These are phyloP conservation scores for Battus philenor DNA, from an alignment of 1,140 invertebrate species.

Conservation along the genomic window DNA sequence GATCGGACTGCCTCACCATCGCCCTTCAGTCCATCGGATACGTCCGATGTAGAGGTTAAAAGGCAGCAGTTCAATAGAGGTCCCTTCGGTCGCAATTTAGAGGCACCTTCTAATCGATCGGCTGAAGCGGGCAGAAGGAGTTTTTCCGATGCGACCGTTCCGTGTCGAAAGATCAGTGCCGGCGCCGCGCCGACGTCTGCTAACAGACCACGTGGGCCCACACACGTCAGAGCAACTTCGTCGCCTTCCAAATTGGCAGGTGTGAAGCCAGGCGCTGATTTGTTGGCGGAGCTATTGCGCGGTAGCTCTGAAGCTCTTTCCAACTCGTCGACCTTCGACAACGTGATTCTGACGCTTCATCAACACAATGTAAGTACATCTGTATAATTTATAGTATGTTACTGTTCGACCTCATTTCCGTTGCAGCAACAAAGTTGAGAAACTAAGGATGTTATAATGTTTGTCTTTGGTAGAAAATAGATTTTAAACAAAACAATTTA, in stretches of 20 bases:
- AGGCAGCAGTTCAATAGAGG: slow-evolving; percentile 42
- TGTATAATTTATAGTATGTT: slow-evolving; percentile 29
- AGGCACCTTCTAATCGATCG: slow-evolving; percentile 47
- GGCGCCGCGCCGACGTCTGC: slow-evolving; percentile 40
- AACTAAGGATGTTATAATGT: slow-evolving; percentile 39
- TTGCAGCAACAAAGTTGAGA: slow-evolving; percentile 37
- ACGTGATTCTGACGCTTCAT: slow-evolving; percentile 67
- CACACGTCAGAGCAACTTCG: slow-evolving; percentile 85
- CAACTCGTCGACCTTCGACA: slow-evolving; percentile 71
- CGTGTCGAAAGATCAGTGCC: slow-evolving; percentile 57
- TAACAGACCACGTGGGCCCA: slow-evolving; percentile 41
- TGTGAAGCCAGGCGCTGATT: slow-evolving; percentile 80
- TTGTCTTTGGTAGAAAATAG: slow-evolving; percentile 50
- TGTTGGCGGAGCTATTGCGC: slow-evolving; percentile 83
- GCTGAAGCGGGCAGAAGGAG: slow-evolving; percentile 69
- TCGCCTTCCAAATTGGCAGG: slow-evolving; percentile 86
- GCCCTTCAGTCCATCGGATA: slow-evolving; percentile 64
- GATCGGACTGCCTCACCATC: slow-evolving; percentile 70
- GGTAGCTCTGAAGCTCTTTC: slow-evolving; percentile 85
- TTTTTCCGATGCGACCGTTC: slow-evolving; percentile 64
- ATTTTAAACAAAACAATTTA: slow-evolving; percentile 39
- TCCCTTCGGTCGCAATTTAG: slow-evolving; percentile 56
- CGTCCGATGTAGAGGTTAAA: slow-evolving; percentile 56
- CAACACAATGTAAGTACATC: slow-evolving; percentile 73
- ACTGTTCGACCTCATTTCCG: slow-evolving; percentile 28